Conservation (phyloP, 2,113 vertebrate genomes). For the Cephalopholis sonnerati region DNA sequence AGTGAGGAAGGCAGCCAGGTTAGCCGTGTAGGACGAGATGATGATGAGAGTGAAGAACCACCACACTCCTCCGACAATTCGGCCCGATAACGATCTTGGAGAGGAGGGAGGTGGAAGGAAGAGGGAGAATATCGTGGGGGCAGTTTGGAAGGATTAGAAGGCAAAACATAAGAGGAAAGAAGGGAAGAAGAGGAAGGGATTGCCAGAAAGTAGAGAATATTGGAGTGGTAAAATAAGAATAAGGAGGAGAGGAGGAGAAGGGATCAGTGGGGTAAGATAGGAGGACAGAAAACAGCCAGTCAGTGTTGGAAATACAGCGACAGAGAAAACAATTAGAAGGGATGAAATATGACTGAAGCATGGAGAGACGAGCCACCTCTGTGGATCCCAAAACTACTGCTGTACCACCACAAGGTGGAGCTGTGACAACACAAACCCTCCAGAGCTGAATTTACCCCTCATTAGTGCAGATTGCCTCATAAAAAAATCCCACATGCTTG, state of each 20-base stretch:
- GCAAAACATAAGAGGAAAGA: background rate
- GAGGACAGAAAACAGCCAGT: constrained; percentile 44
- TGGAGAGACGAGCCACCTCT: background rate
- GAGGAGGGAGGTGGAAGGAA: background rate
- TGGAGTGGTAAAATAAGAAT: constrained; percentile 38
- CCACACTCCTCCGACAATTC: constrained; percentile 99
- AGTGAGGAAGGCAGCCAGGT: constrained; percentile 98
- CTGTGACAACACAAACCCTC: constrained; percentile 42
- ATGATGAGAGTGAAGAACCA: constrained; percentile 99
- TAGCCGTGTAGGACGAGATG: constrained; percentile 98
- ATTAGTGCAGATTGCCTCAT: constrained; percentile 49
- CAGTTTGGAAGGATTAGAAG: constrained; percentile 23
- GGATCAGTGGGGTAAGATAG: constrained; percentile 33
- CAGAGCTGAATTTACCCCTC: constrained; percentile 40
- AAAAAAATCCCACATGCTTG: constrained; percentile 15
- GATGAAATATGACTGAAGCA: constrained; percentile 38
- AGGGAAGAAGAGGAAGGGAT: background rate
- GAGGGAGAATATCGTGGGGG: background rate
- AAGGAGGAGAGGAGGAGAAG: constrained; percentile 26
- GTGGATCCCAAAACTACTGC: background rate
- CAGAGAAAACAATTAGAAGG: background rate
- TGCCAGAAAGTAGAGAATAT: constrained; percentile 19
- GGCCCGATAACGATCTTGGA: constrained; percentile 94
- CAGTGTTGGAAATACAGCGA: constrained; percentile 8
- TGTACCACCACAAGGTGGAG: constrained; percentile 67